A percentile compares a stretch with the other conserved stretches of the same genome.
phyloP scores from a whole-genome alignment of 2,888 invertebrate species.

The Hesperia comma region DNA sequence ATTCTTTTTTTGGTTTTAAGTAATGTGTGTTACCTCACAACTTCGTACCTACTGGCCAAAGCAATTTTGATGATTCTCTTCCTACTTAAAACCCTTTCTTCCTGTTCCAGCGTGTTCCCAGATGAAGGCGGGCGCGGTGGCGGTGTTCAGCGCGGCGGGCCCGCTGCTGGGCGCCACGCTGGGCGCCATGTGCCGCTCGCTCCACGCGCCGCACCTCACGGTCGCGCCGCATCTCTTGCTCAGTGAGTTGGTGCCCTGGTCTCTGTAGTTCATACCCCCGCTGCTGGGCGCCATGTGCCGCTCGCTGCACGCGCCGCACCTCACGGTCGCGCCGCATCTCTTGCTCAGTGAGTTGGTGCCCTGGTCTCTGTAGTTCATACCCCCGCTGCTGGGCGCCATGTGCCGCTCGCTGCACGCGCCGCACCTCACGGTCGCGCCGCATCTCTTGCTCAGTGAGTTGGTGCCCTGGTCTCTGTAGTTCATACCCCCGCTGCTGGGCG shows the following conservation, averaged over 20 bases:
- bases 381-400: slow-evolving; percentile 93
- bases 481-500: slow-evolving; percentile 92
- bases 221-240: slow-evolving; percentile 64
- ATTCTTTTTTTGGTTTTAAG: too few species aligned
- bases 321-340: slow-evolving; percentile 84
- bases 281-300: slow-evolving; percentile 95
- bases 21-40: too few species aligned
- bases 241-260: slow-evolving; percentile 42
- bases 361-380: too few species aligned
- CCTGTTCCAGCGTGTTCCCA: slow-evolving; percentile 90
- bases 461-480: too few species aligned
- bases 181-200: slow-evolving; percentile 93
- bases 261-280: too few species aligned
- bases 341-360: slow-evolving; percentile 45
- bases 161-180: slow-evolving; percentile 92
- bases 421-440: slow-evolving; percentile 88
- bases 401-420: slow-evolving; percentile 96
- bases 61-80: too few species aligned
- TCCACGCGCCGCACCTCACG: slow-evolving; percentile 96
- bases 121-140: slow-evolving; percentile 93
- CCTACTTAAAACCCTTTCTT: too few species aligned
- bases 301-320: slow-evolving; percentile 94
- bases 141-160: slow-evolving; percentile 94
- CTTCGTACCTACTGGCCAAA: too few species aligned
- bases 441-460: slow-evolving; percentile 47